Base-by-base conservation (phyloP, 2,797 vertebrate species). In the Aselliscus stoliczkanus region DNA sequence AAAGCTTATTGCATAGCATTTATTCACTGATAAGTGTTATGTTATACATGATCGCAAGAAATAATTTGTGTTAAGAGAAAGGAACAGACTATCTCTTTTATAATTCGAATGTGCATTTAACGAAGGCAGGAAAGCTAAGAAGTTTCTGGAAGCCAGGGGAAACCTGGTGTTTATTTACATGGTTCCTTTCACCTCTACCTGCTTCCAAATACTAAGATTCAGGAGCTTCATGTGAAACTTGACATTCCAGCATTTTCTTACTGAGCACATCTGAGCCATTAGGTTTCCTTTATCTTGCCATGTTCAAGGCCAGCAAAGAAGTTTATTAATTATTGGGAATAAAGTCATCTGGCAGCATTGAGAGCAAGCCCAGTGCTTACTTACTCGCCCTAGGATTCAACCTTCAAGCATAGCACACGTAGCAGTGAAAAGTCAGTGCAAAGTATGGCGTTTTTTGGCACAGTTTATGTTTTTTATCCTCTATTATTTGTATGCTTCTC, bases 391-490 rank as follows among this genome's bases (percentile, higher is more conserved):
- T 5, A 13, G 25, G 58, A 39, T 4, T 14, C 8, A 14, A 47
- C 39, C 13, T 31, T 37, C 37, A 39, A 50, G 29, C 0, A 3
- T 1, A 29, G 23, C 34, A n/a, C 1, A 0, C 1, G 42, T 1
- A 52, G 11, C 15, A 14, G 20, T 47, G 39, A 42, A 34, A 42
- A 88, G 37, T 65, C 21, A 27, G 25, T 7, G n/a, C 25, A 23
- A 87, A 39, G 29, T 4, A 20, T 4, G 15, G 12, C 18, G 10
- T 52, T 82, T 23, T 9, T 1, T 4, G 1, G 11, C 37, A 52
- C 4, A 27, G 0, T 3, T 50, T 50, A 50, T 50, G 17, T 47
- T 64, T 64, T 34, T 67, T 13, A n/a, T 9, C 4, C 7, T 72
- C 14, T 42, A 8, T 58, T 60, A 23, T 27, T 60, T 34, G 0